Evolutionary conservation across 1,140 invertebrate species (phyloP).

Genomic region (Brachionus calyciflorus): DNA sequence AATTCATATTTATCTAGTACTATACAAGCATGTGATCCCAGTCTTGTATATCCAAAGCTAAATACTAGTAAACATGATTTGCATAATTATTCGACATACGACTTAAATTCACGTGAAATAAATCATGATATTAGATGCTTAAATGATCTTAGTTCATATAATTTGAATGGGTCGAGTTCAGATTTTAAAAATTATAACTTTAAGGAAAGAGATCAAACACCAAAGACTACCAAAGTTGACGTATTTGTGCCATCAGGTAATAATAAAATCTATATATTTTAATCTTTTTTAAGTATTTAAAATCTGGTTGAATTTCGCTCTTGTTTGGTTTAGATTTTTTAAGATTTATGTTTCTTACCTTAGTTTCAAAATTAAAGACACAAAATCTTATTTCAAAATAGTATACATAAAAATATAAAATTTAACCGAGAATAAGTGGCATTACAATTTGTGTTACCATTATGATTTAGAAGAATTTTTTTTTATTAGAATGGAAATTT

Average conservation of each 20-base stretch:
- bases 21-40: constrained; percentile 12
- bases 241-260: constrained; percentile 25
- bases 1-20: constrained; percentile 6
- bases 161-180: not conserved
- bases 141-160: not conserved
- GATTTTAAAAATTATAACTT: not conserved
- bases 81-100: not conserved
- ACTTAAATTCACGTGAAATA: not conserved
- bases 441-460: too few relatives aligned
- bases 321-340: too few relatives aligned
- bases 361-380: too few relatives aligned
- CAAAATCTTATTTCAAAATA: too few relatives aligned
- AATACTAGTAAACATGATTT: not conserved
- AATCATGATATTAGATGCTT: constrained; percentile 1
- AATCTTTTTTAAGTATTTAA: too few relatives aligned
- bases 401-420: too few relatives aligned
- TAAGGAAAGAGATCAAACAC: not conserved
- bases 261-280: too few relatives aligned
- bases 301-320: too few relatives aligned
- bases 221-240: not conserved
- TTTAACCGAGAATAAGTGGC: too few relatives aligned
- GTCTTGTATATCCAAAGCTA: not conserved
- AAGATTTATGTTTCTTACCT: too few relatives aligned
- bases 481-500: too few relatives aligned
- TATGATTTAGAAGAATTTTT: too few relatives aligned